These are phyloP conservation scores for Pangasianodon gigas DNA, from an alignment of 2,113 vertebrate species.

Conservation along the genomic window DNA sequence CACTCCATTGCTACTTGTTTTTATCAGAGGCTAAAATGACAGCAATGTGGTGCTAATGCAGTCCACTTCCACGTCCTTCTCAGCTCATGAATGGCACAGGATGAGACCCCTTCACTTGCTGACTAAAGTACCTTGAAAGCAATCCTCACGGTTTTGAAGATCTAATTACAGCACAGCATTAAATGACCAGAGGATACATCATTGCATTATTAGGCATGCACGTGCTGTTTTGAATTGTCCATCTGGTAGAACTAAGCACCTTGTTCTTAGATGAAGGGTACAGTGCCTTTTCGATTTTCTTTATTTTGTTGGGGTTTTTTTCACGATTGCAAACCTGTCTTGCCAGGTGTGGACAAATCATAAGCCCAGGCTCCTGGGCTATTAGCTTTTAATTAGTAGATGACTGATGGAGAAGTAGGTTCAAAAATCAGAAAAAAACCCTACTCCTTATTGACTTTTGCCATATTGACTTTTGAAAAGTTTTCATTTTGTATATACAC, in stretches of 20 bases:
- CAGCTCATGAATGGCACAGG: neutral
- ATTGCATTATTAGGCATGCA: conserved; percentile 5
- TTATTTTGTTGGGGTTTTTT: neutral
- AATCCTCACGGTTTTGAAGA: conserved; percentile 19
- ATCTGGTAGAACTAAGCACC: conserved; percentile 25
- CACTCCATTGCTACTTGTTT: neutral
- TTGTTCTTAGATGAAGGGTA: conserved; percentile 5
- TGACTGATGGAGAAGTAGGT: neutral
- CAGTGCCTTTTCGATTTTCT: neutral
- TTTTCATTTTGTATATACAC: neutral
- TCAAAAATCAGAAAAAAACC: neutral
- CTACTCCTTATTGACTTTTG: neutral
- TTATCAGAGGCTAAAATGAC: neutral
- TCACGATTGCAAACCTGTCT: neutral
- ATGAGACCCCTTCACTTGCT: neutral
- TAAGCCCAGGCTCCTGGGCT: neutral
- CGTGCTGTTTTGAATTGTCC: conserved; percentile 11
- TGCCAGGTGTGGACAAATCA: neutral
- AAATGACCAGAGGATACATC: conserved; percentile 21
- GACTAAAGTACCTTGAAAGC: conserved; percentile 34
- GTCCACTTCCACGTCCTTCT: conserved; percentile 13
- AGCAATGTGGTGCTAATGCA: neutral
- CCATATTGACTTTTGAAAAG: neutral
- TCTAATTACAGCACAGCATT: conserved; percentile 23
- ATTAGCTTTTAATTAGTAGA: neutral